Conservation (phyloP, 2,888 invertebrate genomes). For the Epirrhoe alternata region DNA sequence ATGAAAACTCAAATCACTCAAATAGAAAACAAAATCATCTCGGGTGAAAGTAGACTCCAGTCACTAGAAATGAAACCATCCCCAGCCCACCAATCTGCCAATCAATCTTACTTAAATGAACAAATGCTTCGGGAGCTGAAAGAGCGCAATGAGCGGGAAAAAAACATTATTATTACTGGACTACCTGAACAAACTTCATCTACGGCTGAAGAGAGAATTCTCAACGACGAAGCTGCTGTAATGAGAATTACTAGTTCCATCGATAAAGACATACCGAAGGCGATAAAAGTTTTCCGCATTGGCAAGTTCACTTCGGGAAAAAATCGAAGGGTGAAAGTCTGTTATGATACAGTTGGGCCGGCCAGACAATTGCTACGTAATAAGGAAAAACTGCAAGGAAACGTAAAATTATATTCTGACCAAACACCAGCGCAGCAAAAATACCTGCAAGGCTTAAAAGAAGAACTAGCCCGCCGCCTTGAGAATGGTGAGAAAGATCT, state of each 20-base stretch:
- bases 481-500: no score
- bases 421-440: not conserved
- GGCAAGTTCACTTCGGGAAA: not conserved
- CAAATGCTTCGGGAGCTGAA: not conserved
- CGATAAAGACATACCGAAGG: not conserved
- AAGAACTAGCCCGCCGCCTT: not conserved
- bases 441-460: not conserved
- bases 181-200: not conserved
- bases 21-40: not conserved
- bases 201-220: not conserved
- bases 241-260: not conserved
- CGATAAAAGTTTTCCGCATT: not conserved
- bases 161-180: not conserved
- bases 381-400: no score
- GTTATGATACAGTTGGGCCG: not conserved
- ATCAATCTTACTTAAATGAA: not conserved
- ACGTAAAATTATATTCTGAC: no score
- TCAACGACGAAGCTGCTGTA: not conserved
- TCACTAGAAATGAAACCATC: no score
- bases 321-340: not conserved
- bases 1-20: no score
- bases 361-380: not conserved
- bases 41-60: no score
- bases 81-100: not conserved
- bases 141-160: not conserved